Percentiles rank a stretch among this genome's conserved stretches.
Evolutionary conservation across 2,888 invertebrate species (phyloP).

Genomic region (Branchipolynoe longqiensis): DNA sequence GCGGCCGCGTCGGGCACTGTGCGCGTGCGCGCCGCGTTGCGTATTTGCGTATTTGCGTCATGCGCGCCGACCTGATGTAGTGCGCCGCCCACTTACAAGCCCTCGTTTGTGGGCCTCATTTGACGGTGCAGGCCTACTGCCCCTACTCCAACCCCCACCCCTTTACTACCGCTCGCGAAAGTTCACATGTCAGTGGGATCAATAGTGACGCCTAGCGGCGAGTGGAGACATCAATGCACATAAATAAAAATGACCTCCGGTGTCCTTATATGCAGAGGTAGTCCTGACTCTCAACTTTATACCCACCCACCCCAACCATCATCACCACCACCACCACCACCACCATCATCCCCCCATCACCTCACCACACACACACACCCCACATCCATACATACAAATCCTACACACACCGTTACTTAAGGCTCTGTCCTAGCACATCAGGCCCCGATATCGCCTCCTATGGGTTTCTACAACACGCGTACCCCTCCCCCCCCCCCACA

Average conservation of each 20-base stretch:
- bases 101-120: conserved; percentile 30
- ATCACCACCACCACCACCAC: background rate
- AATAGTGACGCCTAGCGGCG: conserved; percentile 31
- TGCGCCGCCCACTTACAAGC: background rate
- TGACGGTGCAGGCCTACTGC: background rate
- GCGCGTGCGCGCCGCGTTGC: background rate
- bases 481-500: background rate
- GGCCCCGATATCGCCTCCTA: too few relatives aligned
- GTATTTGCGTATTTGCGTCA: conserved; percentile 22
- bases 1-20: background rate
- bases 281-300: background rate
- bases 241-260: conserved; percentile 15
- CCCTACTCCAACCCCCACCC: too few relatives aligned
- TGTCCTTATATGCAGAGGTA: background rate
- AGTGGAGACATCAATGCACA: conserved; percentile 33
- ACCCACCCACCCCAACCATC: background rate
- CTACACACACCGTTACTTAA: too few relatives aligned
- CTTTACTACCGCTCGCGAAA: too few relatives aligned
- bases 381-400: background rate
- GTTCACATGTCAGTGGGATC: conserved; percentile 21
- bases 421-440: too few relatives aligned
- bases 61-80: background rate
- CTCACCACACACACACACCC: background rate
- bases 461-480: background rate
- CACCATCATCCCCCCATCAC: background rate